Conservation (phyloP, 2,113 vertebrate genomes). For the Phoenicopterus ruber region DNA sequence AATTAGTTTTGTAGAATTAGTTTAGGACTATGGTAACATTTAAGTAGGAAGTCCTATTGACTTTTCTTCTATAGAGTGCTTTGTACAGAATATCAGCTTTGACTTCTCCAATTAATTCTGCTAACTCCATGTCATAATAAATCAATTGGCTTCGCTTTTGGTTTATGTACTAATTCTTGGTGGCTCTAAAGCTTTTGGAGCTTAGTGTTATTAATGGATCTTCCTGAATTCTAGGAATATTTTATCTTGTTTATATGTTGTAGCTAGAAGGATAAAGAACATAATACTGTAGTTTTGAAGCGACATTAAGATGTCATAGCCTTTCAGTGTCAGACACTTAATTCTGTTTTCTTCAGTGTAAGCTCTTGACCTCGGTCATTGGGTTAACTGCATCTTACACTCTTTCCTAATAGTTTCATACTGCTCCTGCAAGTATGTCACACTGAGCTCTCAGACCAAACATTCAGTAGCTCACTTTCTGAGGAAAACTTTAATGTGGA, state of each 20-base stretch:
- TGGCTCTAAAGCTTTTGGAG: not conserved
- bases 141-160: not conserved
- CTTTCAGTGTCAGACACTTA: not conserved
- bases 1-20: not conserved
- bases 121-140: not conserved
- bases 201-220: not conserved
- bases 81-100: not conserved
- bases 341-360: not conserved
- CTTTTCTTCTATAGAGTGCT: not conserved
- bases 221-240: not conserved
- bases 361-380: not conserved
- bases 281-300: not conserved
- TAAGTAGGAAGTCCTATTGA: not conserved
- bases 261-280: not conserved
- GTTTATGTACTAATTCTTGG: not conserved
- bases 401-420: not conserved
- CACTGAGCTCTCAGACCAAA: not conserved
- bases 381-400: not conserved
- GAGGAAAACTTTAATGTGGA: not conserved
- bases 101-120: not conserved
- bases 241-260: not conserved
- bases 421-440: not conserved
- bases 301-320: not conserved
- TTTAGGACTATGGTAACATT: not conserved
- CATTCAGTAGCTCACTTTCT: not conserved